Evolutionary conservation across 2,888 invertebrate genomes (phyloP).

Genomic region (Bibio marci): DNA sequence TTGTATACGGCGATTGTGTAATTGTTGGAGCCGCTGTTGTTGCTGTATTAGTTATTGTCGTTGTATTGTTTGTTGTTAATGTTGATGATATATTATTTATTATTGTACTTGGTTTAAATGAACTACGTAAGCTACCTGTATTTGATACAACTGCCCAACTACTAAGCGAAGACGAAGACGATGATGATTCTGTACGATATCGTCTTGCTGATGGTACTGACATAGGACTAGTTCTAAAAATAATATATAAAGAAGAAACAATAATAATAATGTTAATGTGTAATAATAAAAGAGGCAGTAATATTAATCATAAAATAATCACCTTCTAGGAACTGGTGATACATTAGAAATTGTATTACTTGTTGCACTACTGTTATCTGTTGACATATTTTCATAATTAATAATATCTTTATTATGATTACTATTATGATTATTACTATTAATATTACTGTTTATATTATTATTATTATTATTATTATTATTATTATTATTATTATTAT

Average conservation of each 20-base stretch:
- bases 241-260: conserved; percentile 7
- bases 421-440: not conserved
- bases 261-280: not conserved
- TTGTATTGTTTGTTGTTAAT: not conserved
- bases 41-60: not conserved
- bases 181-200: conserved; percentile 39
- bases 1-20: too few relatives aligned
- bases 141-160: conserved; percentile 56
- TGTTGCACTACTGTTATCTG: conserved; percentile 6
- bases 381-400: too few relatives aligned
- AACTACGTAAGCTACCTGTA: conserved; percentile 43
- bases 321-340: conserved; percentile 17
- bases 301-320: too few relatives aligned
- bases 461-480: too few relatives aligned
- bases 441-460: not conserved
- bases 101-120: conserved; percentile 14
- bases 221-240: conserved; percentile 40
- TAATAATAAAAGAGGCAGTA: too few relatives aligned
- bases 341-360: conserved; percentile 17
- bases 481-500: too few relatives aligned
- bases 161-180: conserved; percentile 37
- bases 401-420: not conserved
- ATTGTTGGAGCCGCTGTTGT: not conserved
- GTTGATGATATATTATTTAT: not conserved
- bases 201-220: conserved; percentile 38